A percentile compares a stretch with the other conserved stretches of the same genome.
These are phyloP conservation scores for Gadus macrocephalus DNA, from an alignment of 2,113 vertebrate species.

Conservation along the genomic window DNA sequence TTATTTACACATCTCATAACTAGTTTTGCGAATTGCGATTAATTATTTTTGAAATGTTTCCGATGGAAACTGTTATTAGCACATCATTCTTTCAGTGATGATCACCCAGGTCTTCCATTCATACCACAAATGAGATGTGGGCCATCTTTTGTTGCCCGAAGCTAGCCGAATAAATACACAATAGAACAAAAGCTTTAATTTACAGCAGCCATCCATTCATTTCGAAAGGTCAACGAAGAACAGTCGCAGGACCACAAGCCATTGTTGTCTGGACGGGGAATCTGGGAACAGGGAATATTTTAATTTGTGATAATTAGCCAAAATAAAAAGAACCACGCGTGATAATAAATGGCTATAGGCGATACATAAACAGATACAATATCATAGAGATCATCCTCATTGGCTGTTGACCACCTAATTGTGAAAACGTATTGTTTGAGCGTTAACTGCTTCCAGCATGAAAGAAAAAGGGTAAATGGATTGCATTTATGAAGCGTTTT, in stretches of 20 bases:
- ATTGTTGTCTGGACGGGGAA: constrained; percentile 60
- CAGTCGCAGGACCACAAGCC: constrained; percentile 29
- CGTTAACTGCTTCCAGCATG: too few relatives aligned
- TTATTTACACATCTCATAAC: constrained; percentile 7
- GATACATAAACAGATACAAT: too few relatives aligned
- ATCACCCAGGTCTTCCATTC: constrained; percentile 47
- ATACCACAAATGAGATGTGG: constrained; percentile 46
- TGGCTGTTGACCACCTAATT: too few relatives aligned
- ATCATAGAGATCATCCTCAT: too few relatives aligned
- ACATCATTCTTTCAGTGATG: constrained; percentile 36
- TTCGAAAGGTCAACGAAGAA: constrained; percentile 14
- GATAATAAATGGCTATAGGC: too few relatives aligned
- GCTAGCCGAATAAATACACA: constrained; percentile 36
- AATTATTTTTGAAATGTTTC: constrained; percentile 48
- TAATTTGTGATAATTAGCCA: too few relatives aligned
- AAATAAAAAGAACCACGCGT: too few relatives aligned
- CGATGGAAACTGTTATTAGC: too few relatives aligned
- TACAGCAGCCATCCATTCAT: constrained; percentile 40
- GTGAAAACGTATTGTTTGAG: too few relatives aligned
- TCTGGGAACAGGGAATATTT: neutral
- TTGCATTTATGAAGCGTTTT: too few relatives aligned
- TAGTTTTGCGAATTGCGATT: constrained; percentile 31
- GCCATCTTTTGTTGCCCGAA: constrained; percentile 62
- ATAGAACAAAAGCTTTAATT: constrained; percentile 52
- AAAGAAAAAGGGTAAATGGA: too few relatives aligned